phyloP scores from a whole-genome alignment of 2,113 vertebrate genomes.

The Astur gentilis region DNA sequence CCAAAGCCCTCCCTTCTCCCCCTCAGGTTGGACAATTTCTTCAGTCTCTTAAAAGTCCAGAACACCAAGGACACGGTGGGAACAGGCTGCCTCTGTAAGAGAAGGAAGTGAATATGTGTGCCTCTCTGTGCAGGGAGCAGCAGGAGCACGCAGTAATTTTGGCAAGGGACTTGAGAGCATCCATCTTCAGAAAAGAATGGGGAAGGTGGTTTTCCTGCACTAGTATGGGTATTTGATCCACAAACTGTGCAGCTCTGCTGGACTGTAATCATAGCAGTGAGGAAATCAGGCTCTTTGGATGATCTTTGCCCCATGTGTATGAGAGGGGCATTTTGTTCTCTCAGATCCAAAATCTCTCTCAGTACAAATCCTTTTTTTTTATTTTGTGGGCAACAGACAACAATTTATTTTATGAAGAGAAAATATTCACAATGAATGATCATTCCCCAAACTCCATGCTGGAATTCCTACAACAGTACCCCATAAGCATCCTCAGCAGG shows the following conservation, averaged over 20 bases:
- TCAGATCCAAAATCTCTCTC: neutral
- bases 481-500: neutral
- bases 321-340: neutral
- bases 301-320: neutral
- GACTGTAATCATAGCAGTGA: neutral
- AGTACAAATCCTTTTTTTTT: neutral
- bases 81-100: neutral
- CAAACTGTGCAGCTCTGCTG: neutral
- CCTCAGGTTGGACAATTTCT: neutral
- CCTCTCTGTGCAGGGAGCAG: neutral
- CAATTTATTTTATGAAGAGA: neutral
- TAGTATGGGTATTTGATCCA: neutral
- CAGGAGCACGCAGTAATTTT: neutral
- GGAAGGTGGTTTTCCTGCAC: conserved; percentile 14
- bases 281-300: neutral
- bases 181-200: neutral
- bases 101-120: neutral
- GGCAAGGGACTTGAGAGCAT: neutral
- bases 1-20: neutral
- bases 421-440: neutral
- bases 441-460: neutral
- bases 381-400: neutral
- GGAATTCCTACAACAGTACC: neutral
- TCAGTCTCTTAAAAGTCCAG: neutral
- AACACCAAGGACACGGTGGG: neutral